Evolutionary conservation across 2,888 invertebrate genomes (phyloP).

Genomic region (Xanthia icteritia): DNA sequence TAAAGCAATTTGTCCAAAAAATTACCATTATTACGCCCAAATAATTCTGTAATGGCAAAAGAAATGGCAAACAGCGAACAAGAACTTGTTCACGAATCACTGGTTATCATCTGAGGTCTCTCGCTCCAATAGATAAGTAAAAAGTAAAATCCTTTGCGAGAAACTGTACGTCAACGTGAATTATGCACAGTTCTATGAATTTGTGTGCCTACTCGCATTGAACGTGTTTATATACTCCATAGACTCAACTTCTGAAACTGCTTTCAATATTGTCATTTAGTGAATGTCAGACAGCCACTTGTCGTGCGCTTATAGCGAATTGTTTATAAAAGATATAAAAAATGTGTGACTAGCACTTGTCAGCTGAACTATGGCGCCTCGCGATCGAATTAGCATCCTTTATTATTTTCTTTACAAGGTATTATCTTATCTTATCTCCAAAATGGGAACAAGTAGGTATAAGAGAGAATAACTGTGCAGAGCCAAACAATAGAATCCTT

Average conservation of each 20-base stretch:
- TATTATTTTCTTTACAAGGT: constrained; percentile 33
- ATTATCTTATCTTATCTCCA: constrained; percentile 41
- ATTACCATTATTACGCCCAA: constrained; percentile 74
- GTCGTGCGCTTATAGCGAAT: constrained; percentile 7
- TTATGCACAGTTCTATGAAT: constrained; percentile 65
- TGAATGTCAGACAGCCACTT: constrained; percentile 43
- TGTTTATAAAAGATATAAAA: constrained; percentile 19
- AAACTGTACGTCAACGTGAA: constrained; percentile 63
- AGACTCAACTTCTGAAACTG: constrained; percentile 28
- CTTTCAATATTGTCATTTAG: constrained; percentile 40
- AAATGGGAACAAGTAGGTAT: constrained; percentile 23
- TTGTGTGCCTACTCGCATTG: constrained; percentile 46
- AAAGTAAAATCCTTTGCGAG: constrained; percentile 63
- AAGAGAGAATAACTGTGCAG: constrained; percentile 31
- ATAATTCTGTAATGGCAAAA: constrained; percentile 71
- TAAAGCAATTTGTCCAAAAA: constrained; percentile 70
- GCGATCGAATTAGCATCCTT: constrained; percentile 15
- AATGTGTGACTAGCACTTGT: constrained; percentile 10
- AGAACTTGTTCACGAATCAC: constrained; percentile 66
- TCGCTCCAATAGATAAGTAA: constrained; percentile 64
- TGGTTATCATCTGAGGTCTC: constrained; percentile 64
- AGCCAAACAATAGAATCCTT: constrained; percentile 55
- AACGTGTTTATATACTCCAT: constrained; percentile 53
- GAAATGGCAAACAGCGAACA: constrained; percentile 68
- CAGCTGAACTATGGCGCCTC: background rate